These are phyloP conservation scores for Aspiorhynchus laticeps DNA, from an alignment of 2,113 vertebrate species.

Conservation along the genomic window DNA sequence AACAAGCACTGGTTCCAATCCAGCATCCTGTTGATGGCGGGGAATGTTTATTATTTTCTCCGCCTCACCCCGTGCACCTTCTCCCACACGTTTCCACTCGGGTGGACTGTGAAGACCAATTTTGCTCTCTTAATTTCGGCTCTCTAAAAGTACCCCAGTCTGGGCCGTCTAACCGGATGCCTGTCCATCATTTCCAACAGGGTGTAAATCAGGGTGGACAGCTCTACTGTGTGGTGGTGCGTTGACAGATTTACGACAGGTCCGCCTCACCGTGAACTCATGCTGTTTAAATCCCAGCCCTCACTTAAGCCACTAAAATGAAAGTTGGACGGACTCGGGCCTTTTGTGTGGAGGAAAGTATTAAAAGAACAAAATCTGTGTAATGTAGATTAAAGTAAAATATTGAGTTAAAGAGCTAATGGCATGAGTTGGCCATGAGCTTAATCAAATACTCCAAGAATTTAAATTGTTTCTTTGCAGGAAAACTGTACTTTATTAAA, in stretches of 20 bases:
- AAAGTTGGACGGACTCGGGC: slow-evolving; percentile 10
- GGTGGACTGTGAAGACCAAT: neutral
- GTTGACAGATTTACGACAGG: slow-evolving; percentile 74
- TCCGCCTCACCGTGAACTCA: slow-evolving; percentile 68
- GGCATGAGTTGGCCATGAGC: neutral
- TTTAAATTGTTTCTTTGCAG: neutral
- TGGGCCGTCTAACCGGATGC: slow-evolving; percentile 53
- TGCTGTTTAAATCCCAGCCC: slow-evolving; percentile 51
- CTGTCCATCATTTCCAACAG: slow-evolving; percentile 72
- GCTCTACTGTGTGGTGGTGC: slow-evolving; percentile 56
- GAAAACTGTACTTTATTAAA: neutral
- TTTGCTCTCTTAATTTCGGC: neutral
- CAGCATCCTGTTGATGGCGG: slow-evolving; percentile 8
- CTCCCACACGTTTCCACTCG: slow-evolving; percentile 46
- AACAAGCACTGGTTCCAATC: neutral
- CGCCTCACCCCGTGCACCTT: slow-evolving; percentile 55
- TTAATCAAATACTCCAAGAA: neutral
- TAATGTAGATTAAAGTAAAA: neutral
- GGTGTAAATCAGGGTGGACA: slow-evolving; percentile 68
- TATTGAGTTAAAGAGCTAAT: slow-evolving; percentile 11
- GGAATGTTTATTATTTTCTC: slow-evolving; percentile 40
- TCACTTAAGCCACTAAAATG: slow-evolving; percentile 41
- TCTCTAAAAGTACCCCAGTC: slow-evolving; percentile 30
- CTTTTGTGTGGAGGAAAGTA: slow-evolving; percentile 8
- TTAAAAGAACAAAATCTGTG: slow-evolving; percentile 15